phyloP scores from a whole-genome alignment of 2,797 vertebrate genomes.

The Eospalax fontanierii region DNA sequence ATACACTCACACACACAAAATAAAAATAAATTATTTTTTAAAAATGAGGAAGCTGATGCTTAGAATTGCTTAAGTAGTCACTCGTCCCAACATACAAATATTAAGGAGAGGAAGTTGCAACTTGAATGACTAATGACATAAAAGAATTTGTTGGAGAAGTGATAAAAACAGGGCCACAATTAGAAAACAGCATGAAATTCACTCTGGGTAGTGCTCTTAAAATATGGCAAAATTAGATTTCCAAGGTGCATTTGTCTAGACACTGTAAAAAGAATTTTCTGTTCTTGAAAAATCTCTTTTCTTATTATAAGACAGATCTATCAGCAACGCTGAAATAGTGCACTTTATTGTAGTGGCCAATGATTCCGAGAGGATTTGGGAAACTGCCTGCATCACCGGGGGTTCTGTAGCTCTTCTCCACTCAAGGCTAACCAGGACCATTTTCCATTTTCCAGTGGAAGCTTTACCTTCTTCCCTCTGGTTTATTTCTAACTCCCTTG shows the following conservation, averaged over 20 bases:
- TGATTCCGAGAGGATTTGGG: not conserved
- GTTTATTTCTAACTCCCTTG: constrained; percentile 32
- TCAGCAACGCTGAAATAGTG: not conserved
- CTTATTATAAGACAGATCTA: not conserved
- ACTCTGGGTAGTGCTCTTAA: not conserved
- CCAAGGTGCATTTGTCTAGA: not conserved
- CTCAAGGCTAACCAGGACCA: not conserved
- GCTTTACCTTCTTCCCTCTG: constrained; percentile 8
- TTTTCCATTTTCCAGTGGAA: constrained; percentile 4
- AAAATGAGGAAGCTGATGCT: not conserved
- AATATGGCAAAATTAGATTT: not conserved
- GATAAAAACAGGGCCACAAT: not conserved
- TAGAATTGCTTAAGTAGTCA: not conserved
- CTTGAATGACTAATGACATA: not conserved
- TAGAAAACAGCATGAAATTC: not conserved
- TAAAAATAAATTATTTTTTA: too few species aligned
- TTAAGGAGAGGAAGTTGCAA: constrained; percentile 13
- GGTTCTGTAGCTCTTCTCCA: not conserved
- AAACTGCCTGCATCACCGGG: not conserved
- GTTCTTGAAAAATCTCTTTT: constrained; percentile 9
- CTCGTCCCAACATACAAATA: not conserved
- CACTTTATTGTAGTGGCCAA: not conserved
- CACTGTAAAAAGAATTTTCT: not conserved
- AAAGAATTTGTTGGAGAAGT: constrained; percentile 10
- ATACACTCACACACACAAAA: too few species aligned